A percentile compares a stretch with the other conserved stretches of the same genome.
phyloP scores from a whole-genome alignment of 2,888 invertebrate genomes.

The Eupsilia transversa region DNA sequence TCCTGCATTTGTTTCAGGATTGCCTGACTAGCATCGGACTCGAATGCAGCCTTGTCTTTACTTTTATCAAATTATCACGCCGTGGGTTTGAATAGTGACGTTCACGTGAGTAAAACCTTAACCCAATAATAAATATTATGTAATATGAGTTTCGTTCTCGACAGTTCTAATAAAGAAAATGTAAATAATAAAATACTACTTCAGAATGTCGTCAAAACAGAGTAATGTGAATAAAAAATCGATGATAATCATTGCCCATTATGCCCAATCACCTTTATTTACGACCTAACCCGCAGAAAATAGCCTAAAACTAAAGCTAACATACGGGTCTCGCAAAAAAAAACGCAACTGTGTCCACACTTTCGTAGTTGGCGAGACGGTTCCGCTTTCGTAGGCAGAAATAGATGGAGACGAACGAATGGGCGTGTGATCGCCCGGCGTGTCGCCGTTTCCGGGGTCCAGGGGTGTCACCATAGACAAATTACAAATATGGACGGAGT shows the following conservation, averaged over 20 bases:
- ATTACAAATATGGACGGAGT: neutral
- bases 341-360: slow-evolving; percentile 61
- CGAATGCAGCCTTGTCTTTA: neutral
- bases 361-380: slow-evolving; percentile 73
- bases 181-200: neutral
- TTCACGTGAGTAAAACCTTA: neutral
- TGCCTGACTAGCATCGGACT: neutral
- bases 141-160: neutral
- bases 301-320: slow-evolving; percentile 1
- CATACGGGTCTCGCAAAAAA: slow-evolving; percentile 48
- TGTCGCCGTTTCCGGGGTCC: slow-evolving; percentile 85
- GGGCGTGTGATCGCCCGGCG: slow-evolving; percentile 78
- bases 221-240: neutral
- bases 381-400: slow-evolving; percentile 88
- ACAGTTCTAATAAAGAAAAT: neutral
- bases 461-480: slow-evolving; percentile 66
- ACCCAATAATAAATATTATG: too few species aligned
- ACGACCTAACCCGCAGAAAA: neutral
- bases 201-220: neutral
- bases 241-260: neutral
- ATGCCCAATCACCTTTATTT: neutral
- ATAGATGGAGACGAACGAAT: slow-evolving; percentile 80
- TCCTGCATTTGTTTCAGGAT: neutral
- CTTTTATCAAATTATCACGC: neutral
- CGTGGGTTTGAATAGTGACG: neutral